Percentiles rank a stretch among this genome's conserved stretches.
Conservation (phyloP, 2,113 vertebrate genomes). For the Gallinago undulata region DNA sequence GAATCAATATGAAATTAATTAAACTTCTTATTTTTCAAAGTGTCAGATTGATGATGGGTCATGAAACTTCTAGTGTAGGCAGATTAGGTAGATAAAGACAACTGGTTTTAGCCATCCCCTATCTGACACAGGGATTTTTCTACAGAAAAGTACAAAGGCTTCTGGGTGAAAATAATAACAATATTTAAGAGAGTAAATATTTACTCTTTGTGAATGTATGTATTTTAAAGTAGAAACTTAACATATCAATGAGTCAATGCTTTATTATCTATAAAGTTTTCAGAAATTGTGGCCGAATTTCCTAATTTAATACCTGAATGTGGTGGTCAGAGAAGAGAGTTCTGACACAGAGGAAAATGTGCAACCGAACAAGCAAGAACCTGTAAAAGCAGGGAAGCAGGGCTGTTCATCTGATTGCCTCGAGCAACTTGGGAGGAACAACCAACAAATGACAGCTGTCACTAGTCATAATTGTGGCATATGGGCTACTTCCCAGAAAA, state of each 20-base stretch:
- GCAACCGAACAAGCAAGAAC: neutral
- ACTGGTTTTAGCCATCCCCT: neutral
- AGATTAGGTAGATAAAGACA: neutral
- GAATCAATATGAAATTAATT: constrained; percentile 32
- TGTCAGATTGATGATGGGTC: neutral
- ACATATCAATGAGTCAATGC: neutral
- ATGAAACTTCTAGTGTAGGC: neutral
- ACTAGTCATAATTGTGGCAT: neutral
- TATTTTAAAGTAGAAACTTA: neutral
- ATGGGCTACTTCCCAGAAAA: neutral
- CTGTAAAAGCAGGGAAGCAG: neutral
- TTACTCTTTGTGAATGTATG: neutral
- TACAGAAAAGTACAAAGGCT: neutral
- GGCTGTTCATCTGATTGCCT: neutral
- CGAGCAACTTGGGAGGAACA: neutral
- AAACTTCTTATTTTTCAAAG: constrained; percentile 14
- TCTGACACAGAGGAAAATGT: neutral
- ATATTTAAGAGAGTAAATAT: neutral
- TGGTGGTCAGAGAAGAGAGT: neutral
- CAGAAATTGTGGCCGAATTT: neutral
- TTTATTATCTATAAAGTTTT: neutral
- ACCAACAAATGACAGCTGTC: neutral
- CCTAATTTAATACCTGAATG: neutral
- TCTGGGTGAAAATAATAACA: neutral
- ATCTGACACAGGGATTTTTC: neutral